Conservation (phyloP, 1,140 invertebrate genomes). For the Ceratina japonica region DNA sequence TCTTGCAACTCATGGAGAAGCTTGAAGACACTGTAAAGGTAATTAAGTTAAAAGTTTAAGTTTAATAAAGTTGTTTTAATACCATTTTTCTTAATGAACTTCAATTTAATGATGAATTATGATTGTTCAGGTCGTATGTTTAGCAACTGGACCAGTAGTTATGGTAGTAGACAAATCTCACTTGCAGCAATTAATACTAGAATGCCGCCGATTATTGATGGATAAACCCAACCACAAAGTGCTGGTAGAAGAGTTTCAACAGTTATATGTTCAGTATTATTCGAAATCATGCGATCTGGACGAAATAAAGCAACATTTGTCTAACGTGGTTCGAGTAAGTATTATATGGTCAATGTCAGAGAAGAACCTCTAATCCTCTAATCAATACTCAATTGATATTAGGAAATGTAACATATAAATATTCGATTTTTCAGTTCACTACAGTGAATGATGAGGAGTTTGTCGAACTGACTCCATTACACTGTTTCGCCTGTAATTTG, state of each 20-base stretch:
- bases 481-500: conserved; percentile 82
- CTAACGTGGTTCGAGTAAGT: conserved; percentile 78
- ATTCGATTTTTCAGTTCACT: conserved; percentile 65
- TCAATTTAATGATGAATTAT: conserved; percentile 18
- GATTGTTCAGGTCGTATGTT: conserved; percentile 66
- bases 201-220: conserved; percentile 81
- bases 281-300: conserved; percentile 77
- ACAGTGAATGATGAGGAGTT: conserved; percentile 70
- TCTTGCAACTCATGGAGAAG: conserved; percentile 80
- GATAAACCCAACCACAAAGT: conserved; percentile 79
- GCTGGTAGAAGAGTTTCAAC: conserved; percentile 77
- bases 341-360: not conserved
- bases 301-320: conserved; percentile 78
- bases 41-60: not conserved
- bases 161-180: conserved; percentile 76
- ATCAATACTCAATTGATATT: too few relatives aligned
- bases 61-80: conserved; percentile 14
- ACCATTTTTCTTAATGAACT: not conserved
- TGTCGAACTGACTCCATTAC: conserved; percentile 81
- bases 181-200: conserved; percentile 76
- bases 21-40: conserved; percentile 80
- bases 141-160: conserved; percentile 69
- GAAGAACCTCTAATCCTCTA: too few relatives aligned
- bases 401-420: too few relatives aligned
- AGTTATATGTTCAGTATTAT: conserved; percentile 78